Evolutionary conservation across 2,888 invertebrate genomes (phyloP), one percentile per base, ranked within the genome.

Genomic region (Pseudococcus longispinus): DNA sequence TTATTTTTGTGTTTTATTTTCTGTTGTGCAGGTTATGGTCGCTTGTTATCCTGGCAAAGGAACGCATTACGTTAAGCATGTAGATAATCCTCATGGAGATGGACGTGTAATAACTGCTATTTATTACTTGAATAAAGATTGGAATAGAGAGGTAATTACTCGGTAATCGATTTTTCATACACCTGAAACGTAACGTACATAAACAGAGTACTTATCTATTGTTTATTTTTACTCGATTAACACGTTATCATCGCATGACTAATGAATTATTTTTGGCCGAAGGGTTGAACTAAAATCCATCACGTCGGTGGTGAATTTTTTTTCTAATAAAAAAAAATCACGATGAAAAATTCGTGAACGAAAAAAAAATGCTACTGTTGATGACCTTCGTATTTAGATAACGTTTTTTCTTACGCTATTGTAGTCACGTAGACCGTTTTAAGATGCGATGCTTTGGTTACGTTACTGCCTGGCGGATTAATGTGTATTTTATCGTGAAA

Each of bases 51-150:
- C 98, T 0, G 98, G 98, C 44, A 94, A 95, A 85, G 97, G 97
- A 87, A 95, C 97, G 15, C 96, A 96, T 90, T 99, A 99, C 91
- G 96, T 98, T 87, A 97, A 97, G 91, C 99, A 99, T 91, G 97
- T 99, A 70, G 99, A 99, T 92, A 99, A 99, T 92, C 98, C 99
- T 8, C 97, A 97, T 91, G 94, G 94, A 90, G 99, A 99, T 91
- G 99, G 99, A 23, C 93, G 99, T 89, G 97, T 98, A 90, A 96
- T 99, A 90, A 99, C 99, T 9, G 96, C 97, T 88, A 99, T 99
- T 90, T 99, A 99, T 92, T 99, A 99, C 92, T 94, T 98, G 90
- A 99, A 99, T 92, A 93, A 95, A 90, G 94, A 97, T 92, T 99
- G 98, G 98, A 95, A 97, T 91, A 94, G 95, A 86, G 93, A 94